phyloP scores from a whole-genome alignment of 30 jellyfish, hydroid and myxozoan species.

The Hydractinia echinata region DNA sequence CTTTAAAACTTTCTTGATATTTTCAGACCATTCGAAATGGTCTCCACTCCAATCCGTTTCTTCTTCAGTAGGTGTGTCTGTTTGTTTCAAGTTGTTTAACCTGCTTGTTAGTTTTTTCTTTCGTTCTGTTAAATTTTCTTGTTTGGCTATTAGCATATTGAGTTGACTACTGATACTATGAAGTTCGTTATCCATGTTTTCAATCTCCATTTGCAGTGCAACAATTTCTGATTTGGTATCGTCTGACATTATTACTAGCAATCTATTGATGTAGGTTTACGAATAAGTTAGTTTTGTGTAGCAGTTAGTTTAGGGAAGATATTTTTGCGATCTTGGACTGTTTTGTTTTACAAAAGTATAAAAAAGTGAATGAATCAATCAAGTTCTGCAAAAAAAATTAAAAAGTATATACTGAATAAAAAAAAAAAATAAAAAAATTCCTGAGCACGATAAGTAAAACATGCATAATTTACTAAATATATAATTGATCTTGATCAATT shows the following conservation, averaged over 20 bases:
- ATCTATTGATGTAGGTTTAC: no score
- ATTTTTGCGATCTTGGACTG: no score
- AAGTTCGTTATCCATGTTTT: slow-evolving; percentile 35
- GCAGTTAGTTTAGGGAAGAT: no score
- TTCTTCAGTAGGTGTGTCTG: not conserved
- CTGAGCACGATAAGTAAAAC: no score
- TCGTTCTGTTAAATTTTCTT: slow-evolving; percentile 24
- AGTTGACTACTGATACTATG: slow-evolving; percentile 33
- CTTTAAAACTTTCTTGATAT: slow-evolving; percentile 16
- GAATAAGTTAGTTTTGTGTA: no score
- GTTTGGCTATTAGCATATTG: slow-evolving; percentile 34
- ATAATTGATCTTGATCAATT: no score
- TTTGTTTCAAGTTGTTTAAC: not conserved
- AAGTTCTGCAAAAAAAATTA: no score
- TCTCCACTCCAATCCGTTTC: slow-evolving; percentile 57
- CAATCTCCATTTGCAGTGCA: slow-evolving; percentile 27
- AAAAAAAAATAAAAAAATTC: no score
- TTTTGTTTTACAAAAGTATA: no score
- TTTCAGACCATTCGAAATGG: slow-evolving; percentile 58
- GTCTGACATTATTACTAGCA: not conserved
- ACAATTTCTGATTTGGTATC: not conserved
- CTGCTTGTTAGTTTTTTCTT: slow-evolving; percentile 19
- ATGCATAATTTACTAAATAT: no score
- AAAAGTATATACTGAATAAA: no score
- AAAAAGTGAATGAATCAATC: no score